Base-by-base conservation (phyloP, 2,797 vertebrate species). In the Merluccius polli region DNA sequence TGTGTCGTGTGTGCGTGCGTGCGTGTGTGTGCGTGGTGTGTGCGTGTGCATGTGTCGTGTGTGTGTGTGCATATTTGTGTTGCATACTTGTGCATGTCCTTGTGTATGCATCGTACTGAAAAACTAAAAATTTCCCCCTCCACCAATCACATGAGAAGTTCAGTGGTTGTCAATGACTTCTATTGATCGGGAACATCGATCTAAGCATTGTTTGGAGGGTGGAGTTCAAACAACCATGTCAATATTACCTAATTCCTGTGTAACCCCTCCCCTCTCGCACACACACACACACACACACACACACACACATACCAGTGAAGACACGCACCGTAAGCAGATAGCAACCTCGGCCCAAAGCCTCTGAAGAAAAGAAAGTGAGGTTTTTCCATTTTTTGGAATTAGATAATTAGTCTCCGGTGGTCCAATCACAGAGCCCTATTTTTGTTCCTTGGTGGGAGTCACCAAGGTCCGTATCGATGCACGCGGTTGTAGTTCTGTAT, bases 141-240 rank as follows among this genome's bases (percentile, higher is more conserved):
- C 83, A 41, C 79, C 81, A 86, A 82, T 86, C 89, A 84, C 87
- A 87, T 84, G 87, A 87, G 87, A 91, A 90, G 88, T 91, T 91
- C 90, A 88, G 88, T 88, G 88, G 86, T 90, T 89, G 84, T 90
- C 89, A 90, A 85, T 91, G 88, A 90, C 90, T 90, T 82, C 73
- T 89, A 93, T 93, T 81, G 92, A 93, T 91, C 74, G 73, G 77
- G 24, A 63, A 73, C 82, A 92, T 90, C 87, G 90, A 92, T 93
- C 89, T 77, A 12, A 84, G 84, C 77, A 78, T 87, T 81, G 88
- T 82, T 86, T 78, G 75, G 59, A 85, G 81, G 87, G 83, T 78
- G 83, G 82, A 86, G 81, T 83, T 85, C 80, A 84, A 86, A 77
- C 87, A 85, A 75, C 83, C 88, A 70, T 86, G 89, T 91, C 88